Percentiles rank a stretch among this genome's conserved stretches.
These are phyloP conservation scores for Daphoenositta chrysoptera DNA, from an alignment of 2,113 vertebrate genomes.

Conservation along the genomic window DNA sequence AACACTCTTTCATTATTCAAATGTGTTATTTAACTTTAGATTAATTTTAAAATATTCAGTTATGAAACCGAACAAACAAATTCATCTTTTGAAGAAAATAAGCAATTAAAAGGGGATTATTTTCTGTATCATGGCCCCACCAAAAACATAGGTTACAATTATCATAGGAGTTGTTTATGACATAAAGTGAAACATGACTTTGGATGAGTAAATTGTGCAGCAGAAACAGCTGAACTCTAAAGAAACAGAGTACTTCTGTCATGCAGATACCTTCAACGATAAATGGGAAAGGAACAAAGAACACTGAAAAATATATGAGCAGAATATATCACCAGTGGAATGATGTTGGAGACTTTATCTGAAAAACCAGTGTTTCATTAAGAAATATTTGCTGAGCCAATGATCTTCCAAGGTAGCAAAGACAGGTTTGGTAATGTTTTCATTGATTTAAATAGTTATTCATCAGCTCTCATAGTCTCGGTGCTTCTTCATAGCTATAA, in stretches of 20 bases:
- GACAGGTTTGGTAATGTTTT: background rate
- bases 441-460: background rate
- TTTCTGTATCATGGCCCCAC: background rate
- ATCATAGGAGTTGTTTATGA: background rate
- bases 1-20: background rate
- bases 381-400: background rate
- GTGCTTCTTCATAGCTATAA: background rate
- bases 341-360: background rate
- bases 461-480: background rate
- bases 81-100: background rate
- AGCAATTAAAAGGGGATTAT: background rate
- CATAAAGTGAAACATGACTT: background rate
- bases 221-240: background rate
- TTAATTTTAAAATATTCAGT: background rate
- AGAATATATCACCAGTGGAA: background rate
- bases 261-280: background rate
- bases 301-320: background rate
- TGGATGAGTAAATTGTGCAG: background rate
- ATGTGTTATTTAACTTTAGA: background rate
- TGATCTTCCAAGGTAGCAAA: background rate
- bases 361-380: background rate
- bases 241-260: background rate
- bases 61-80: background rate
- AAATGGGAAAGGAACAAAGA: background rate
- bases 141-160: background rate